A percentile compares a stretch with the other conserved stretches of the same genome.
These are phyloP conservation scores for Coenobita brevimanus DNA, from an alignment of 1,140 invertebrate species.

Conservation along the genomic window DNA sequence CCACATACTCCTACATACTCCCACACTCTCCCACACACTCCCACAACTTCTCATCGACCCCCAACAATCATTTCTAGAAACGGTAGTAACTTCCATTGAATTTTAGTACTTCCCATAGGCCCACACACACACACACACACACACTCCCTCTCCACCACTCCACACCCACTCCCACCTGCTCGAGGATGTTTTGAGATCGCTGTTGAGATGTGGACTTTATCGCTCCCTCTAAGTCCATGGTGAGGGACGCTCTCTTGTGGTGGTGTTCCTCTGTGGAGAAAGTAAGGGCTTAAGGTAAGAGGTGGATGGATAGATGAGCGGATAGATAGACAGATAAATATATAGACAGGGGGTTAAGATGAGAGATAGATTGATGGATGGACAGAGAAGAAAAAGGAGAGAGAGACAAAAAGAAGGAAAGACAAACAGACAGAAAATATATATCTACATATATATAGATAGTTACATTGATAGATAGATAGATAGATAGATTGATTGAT, in stretches of 20 bases:
- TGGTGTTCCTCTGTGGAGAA: not conserved
- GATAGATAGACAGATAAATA: constrained; percentile 5
- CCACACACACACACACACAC: no score
- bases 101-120: no score
- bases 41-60: no score
- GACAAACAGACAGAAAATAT: not conserved
- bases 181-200: not conserved
- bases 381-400: not conserved
- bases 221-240: constrained; percentile 6
- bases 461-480: not conserved
- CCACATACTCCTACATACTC: no score
- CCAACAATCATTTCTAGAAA: no score
- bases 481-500: not conserved
- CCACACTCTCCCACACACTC: no score
- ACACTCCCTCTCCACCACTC: not conserved
- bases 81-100: no score
- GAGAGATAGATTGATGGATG: not conserved
- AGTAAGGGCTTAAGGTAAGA: not conserved
- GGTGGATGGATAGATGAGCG: not conserved
- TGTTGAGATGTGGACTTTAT: not conserved
- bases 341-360: not conserved
- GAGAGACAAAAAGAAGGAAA: not conserved
- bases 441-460: constrained; percentile 3
- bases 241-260: not conserved
- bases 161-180: not conserved